phyloP scores from a whole-genome alignment of 2,888 invertebrate species.

The Lampropteryx suffumata region DNA sequence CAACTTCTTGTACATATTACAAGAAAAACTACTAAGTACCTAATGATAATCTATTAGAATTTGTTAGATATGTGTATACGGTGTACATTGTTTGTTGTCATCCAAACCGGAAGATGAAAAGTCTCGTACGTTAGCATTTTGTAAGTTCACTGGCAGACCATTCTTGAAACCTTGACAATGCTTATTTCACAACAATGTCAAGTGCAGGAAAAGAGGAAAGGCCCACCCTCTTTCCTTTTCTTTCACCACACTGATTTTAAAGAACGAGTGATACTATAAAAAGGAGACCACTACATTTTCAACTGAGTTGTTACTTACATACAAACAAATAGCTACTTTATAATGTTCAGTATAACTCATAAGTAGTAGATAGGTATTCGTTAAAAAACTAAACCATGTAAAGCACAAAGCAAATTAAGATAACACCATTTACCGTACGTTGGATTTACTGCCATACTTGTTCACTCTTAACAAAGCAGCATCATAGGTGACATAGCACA shows the following conservation, averaged over 20 bases:
- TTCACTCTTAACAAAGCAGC: slow-evolving; percentile 40
- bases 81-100: slow-evolving; percentile 11
- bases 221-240: no score
- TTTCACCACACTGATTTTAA: no score
- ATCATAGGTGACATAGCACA: slow-evolving; percentile 58
- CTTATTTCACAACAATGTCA: slow-evolving; percentile 4
- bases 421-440: slow-evolving; percentile 40
- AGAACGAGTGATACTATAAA: no score
- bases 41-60: no score
- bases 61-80: background rate
- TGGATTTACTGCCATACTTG: slow-evolving; percentile 35
- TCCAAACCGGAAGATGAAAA: slow-evolving; percentile 1
- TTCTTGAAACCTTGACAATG: slow-evolving; percentile 9
- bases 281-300: no score
- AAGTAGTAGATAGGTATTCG: no score
- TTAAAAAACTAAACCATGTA: slow-evolving; percentile 9
- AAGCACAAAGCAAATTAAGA: slow-evolving; percentile 23
- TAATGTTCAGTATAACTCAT: background rate
- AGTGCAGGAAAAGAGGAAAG: no score
- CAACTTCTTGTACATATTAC: no score
- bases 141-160: slow-evolving; percentile 4
- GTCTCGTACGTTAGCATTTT: slow-evolving; percentile 3
- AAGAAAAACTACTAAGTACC: no score
- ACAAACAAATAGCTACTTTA: background rate
- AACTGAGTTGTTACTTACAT: background rate